Evolutionary conservation across 2,113 vertebrate species (phyloP).

Genomic region (Genyomyrus donnyi): DNA sequence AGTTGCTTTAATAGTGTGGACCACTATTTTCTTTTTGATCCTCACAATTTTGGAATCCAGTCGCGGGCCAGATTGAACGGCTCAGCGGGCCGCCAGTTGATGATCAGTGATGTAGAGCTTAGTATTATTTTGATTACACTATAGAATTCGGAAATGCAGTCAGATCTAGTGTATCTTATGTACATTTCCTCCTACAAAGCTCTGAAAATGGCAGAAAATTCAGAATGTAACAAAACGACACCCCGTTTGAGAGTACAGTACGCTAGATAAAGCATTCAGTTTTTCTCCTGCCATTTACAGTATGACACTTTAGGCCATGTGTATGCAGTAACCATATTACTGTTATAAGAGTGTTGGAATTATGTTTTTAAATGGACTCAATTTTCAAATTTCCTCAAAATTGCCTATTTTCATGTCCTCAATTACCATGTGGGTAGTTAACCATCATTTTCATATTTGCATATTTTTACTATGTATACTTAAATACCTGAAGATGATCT

Average conservation of each 20-base stretch:
- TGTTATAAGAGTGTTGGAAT: not conserved
- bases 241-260: not conserved
- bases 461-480: not conserved
- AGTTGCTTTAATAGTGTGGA: too few relatives aligned
- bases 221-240: not conserved
- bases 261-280: not conserved
- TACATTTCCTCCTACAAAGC: not conserved
- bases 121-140: not conserved
- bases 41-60: too few relatives aligned
- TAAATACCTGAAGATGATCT: not conserved
- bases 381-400: not conserved
- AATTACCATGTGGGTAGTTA: not conserved
- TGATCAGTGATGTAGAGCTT: not conserved
- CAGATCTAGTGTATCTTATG: not conserved
- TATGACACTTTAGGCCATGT: too few relatives aligned
- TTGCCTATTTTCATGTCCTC: not conserved
- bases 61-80: too few relatives aligned
- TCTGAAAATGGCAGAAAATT: not conserved
- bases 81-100: too few relatives aligned
- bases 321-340: too few relatives aligned
- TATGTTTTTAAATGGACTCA: not conserved
- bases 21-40: too few relatives aligned
- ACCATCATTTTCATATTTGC: not conserved
- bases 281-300: not conserved
- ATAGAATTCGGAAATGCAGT: not conserved